These are phyloP conservation scores for Leptodactylus fuscus DNA, from an alignment of 2,113 vertebrate species.

Conservation along the genomic window DNA sequence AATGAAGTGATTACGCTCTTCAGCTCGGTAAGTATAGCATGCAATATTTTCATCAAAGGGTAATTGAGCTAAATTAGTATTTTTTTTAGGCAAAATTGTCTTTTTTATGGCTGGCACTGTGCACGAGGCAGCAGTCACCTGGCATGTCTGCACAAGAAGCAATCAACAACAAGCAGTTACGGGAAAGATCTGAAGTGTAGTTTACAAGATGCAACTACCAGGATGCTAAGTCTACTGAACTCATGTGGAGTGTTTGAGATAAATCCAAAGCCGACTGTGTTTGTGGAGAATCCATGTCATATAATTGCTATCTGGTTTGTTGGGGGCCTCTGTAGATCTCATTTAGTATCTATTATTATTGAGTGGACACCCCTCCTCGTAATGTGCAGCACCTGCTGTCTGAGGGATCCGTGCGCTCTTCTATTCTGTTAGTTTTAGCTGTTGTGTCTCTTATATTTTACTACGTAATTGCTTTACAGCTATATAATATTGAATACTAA, in stretches of 20 bases:
- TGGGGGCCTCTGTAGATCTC: not conserved
- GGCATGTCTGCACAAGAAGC: slow-evolving; percentile 9
- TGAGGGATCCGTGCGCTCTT: not conserved
- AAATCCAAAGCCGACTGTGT: not conserved
- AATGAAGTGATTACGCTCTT: slow-evolving; percentile 41
- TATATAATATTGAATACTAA: too few relatives aligned
- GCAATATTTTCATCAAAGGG: slow-evolving; percentile 25
- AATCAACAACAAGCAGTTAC: not conserved
- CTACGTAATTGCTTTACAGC: not conserved
- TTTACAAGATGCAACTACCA: not conserved
- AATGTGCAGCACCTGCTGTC: not conserved
- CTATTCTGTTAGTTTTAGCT: not conserved
- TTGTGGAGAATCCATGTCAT: not conserved
- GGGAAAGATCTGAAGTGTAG: not conserved
- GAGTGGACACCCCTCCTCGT: not conserved
- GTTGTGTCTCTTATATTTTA: not conserved
- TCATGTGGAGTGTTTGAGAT: not conserved
- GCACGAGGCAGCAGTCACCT: not conserved
- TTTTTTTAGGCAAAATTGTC: slow-evolving; percentile 34
- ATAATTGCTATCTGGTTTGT: not conserved
- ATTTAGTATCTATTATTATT: not conserved
- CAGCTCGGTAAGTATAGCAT: slow-evolving; percentile 13
- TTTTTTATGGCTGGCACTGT: not conserved
- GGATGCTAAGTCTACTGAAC: not conserved
- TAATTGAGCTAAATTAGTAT: slow-evolving; percentile 43